Evolutionary conservation across 1,140 invertebrate genomes (phyloP), one percentile per base, ranked within the genome.

Genomic region (Cotesia vestalis): DNA sequence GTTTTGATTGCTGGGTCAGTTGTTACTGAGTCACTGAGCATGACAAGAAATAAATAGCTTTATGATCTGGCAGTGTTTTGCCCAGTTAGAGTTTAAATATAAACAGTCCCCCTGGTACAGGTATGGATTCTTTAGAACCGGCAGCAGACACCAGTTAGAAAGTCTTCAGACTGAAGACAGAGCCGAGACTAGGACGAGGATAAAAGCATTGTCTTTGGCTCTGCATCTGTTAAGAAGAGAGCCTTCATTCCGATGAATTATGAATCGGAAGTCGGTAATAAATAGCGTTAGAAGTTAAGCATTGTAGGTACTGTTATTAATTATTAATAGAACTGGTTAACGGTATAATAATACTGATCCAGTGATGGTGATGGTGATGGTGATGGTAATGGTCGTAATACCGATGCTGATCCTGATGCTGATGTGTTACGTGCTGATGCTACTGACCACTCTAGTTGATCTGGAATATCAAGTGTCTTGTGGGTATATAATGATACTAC

Each of bases 241-340:
- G 17, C 52, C 46, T n/a, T 59, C 14, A 36, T 38, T 61, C 40
- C 38, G 57, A 69, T 69, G 68, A 69, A 69, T 69, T 69, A 69
- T 69, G 57, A 62, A 69, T 69, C 68, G 68, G 59, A 69, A 69
- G 61, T 69, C 20, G 68, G 68, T 61, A 69, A 69, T 62, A 69
- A 59, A 59, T 52, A 69, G 20, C 55, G 59, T 51, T 40, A 36
- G 14, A 27, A 27, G 27, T 27, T 27, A 27, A 17, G 60, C 61
- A 64, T 66, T 72, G 63, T 46, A 46, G 40, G 40, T 72, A 72
- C 70, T 72, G 70, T 72, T 72, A 72, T 72, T 72, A 72, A 72
- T 72, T 72, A 66, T 72, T 72, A 72, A 66, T 66, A 72, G 62
- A 40, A 61, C 40, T 46, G 68, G 27, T 20, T 72, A 72, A 72